Evolutionary conservation across 1,140 invertebrate genomes (phyloP), one percentile per base, ranked within the genome.

Genomic region (Helicoverpa armigera): DNA sequence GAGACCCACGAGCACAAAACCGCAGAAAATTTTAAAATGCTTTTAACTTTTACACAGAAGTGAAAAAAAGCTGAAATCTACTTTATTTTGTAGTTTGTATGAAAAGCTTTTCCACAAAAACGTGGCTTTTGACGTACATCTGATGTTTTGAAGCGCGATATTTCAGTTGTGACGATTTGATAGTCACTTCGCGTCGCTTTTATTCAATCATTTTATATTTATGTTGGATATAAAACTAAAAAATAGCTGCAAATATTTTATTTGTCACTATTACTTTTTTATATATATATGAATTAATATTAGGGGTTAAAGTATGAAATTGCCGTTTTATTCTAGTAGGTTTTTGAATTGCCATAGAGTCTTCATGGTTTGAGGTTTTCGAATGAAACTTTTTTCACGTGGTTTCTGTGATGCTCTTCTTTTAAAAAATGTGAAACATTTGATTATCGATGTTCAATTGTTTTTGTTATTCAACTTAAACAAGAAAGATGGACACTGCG

Each of bases 21-120:
- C 16, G 43, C 65, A 50, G 43, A 50, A 50, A 18, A 23, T 69
- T 69, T 69, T 69, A 69, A 31, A 69, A 50, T 69, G 43, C 43
- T 23, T 69, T 69, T 16, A 69, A 11, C 65, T 69, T 50, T 23
- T 43, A 50, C 43, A 69, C 35, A 18, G n/a, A 50, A n/a, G 12
- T 16, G 50, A 69, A 69, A 67, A n/a, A 50, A 69, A 10, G 65
- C 10, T 31, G 16, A 11, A 2, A 67, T 48, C 16, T 50, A 29
- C 29, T 69, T 69, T 50, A 50, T 43, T 48, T 5, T 3, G 16
- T 3, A 69, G 43, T 69, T 69, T 69, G 61, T 10, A 14, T 43
- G 43, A 69, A 50, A 50, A 43, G 43, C 16, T 69, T 50, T 69
- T 50, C 11, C n/a, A 16, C 7, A 69, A 69, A 65, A 69, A 69